Base-by-base conservation (phyloP, 2,797 vertebrate genomes). In the Phaenicophaeus curvirostris region DNA sequence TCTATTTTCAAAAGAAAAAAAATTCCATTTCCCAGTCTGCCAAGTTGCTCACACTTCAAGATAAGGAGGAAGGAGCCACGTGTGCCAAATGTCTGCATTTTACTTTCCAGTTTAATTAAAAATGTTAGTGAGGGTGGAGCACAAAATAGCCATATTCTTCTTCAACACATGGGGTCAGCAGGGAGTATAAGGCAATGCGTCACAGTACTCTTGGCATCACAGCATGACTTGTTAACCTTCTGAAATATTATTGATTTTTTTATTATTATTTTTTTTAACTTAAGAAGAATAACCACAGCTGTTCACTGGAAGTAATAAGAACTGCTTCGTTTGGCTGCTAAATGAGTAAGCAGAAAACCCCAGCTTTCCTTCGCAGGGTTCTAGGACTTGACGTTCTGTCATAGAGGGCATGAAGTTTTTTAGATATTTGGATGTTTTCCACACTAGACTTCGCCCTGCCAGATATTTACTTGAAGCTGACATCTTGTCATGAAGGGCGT, bases 401-500 rank as follows among this genome's bases (percentile, higher is more conserved):
- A 94, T 39, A 55, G 66, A 80, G 62, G 81, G 42, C 82, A 55
- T 78, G 79, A 92, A 95, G 87, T 94, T 94, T 96, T 96, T 95
- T 89, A 86, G 69, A 80, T 93, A 83, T 59, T 88, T 94, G 93
- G 90, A 95, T 90, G 78, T 90, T 95, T 96, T 95, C 92, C 87
- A 84, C 87, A 81, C 88, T 94, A 94, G 93, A 72, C 85, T 96
- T 96, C 1, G 15, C 73, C 51, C 94, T 95, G 95, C 90, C 94
- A 95, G 89, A 93, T 96, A 96, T 86, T 96, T 95, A 82, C 91
- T 95, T 75, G 91, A 95, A 89, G 93, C 90, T 96, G 95, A 96
- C 95, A 95, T 95, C 76, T 94, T 96, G 95, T 96, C 96, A 96
- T 67, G 90, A 87, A 95, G 90, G 95, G 94, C 94, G 89, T 92